Evolutionary conservation across 2,888 invertebrate species (phyloP), one percentile per base, ranked within the genome.

Genomic region (Antheraea assamensis): DNA sequence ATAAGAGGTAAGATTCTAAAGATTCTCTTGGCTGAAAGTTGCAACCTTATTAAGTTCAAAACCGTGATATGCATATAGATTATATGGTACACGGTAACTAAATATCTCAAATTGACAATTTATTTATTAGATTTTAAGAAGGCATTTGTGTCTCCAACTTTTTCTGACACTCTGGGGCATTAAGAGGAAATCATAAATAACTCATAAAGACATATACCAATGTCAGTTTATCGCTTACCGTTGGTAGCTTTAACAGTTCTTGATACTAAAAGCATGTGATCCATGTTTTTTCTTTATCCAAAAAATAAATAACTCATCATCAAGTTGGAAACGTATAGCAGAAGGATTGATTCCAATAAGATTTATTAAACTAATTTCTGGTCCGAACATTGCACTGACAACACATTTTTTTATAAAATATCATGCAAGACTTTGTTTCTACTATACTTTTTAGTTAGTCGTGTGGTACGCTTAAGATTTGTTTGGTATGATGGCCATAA

Each of bases 311-410:
- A 49, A 21, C 3, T 17, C 3, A 52, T 52, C 52, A 19, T 55
- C 52, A 21, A 7, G 7, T 55, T 55, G 19, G 21, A 55, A 55
- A 55, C n/a, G n/a, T 10, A 55, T n/a, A 55, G 55, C 8, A 55
- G 55, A n/a, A 55, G 55, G n/a, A 55, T 55, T n/a, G 55, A 55
- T 55, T 55, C n/a, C n/a, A n/a, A n/a, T n/a, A 55, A 55, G 55
- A 55, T 55, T 55, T 55, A 55, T 55, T 7, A n/a, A n/a, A n/a
- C n/a, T n/a, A n/a, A 55, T 55, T 55, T n/a, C n/a, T 55, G 55
- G n/a, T n/a, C n/a, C 7, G 55, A n/a, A 55, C 5, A 55, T n/a
- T 55, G n/a, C n/a, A n/a, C 52, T 7, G n/a, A n/a, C n/a, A 8
- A 55, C n/a, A 55, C 7, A n/a, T n/a, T n/a, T 7, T 4, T 55